Percentiles rank a stretch among this genome's conserved stretches.
Conservation (phyloP, 1,140 invertebrate species). For the Lepidostoma basale region DNA sequence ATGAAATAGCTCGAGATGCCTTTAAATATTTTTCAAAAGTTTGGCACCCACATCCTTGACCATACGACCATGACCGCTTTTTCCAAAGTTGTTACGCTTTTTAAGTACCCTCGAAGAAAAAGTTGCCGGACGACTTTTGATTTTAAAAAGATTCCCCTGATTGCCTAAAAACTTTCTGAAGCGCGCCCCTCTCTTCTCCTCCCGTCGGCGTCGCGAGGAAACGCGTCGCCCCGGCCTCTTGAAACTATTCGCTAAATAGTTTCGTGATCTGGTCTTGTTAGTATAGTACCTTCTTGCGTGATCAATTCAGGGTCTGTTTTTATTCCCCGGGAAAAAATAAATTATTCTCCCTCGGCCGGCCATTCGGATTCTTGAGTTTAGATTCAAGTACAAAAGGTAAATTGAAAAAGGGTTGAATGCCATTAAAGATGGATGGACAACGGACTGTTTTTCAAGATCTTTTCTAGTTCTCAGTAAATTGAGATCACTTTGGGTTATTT, state of each 20-base stretch:
- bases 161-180: too few relatives aligned
- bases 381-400: slow-evolving; percentile 14
- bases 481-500: neutral
- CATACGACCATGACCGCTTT: too few relatives aligned
- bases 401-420: slow-evolving; percentile 15
- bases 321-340: slow-evolving; percentile 10
- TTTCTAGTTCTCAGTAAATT: neutral
- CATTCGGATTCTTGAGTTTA: slow-evolving; percentile 1
- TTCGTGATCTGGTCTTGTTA: slow-evolving; percentile 16
- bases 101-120: too few relatives aligned
- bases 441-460: neutral
- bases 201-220: too few relatives aligned
- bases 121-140: too few relatives aligned
- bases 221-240: too few relatives aligned
- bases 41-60: too few relatives aligned
- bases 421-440: slow-evolving; percentile 6
- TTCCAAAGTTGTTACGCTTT: too few relatives aligned
- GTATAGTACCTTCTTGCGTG: neutral
- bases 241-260: neutral
- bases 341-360: neutral
- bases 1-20: too few relatives aligned
- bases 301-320: slow-evolving; percentile 12
- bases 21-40: too few relatives aligned
- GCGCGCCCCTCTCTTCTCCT: too few relatives aligned
- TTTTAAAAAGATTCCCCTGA: too few relatives aligned